Percentiles rank a stretch among this genome's conserved stretches.
These are phyloP conservation scores for Antitype chi DNA, from an alignment of 2,888 invertebrate species.

Conservation along the genomic window DNA sequence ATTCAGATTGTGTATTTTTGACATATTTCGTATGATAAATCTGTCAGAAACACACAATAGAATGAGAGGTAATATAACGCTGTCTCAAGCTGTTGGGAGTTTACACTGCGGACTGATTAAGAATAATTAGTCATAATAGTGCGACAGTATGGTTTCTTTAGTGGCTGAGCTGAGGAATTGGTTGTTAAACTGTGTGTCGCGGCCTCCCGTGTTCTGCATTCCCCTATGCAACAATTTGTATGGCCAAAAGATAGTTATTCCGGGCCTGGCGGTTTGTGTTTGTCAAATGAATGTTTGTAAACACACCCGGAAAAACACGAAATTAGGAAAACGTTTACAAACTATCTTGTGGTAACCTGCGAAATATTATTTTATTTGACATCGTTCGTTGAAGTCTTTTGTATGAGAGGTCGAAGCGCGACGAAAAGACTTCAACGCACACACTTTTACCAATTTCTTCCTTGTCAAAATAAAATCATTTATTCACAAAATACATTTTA, in stretches of 20 bases:
- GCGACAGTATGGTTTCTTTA: rapidly evolving
- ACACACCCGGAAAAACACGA: background rate
- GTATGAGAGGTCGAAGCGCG: background rate
- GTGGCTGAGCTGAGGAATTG: background rate
- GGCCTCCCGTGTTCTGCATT: background rate
- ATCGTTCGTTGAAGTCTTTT: conserved; percentile 37
- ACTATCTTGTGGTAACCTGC: background rate
- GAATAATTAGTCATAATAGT: background rate
- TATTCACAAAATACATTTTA: background rate
- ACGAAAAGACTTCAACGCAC: conserved; percentile 47
- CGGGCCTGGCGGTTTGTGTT: background rate
- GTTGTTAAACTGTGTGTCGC: background rate
- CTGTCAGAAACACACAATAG: too few species aligned
- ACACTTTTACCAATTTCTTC: rapidly evolving
- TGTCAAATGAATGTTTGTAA: background rate
- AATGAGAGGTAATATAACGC: background rate
- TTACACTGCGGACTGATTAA: background rate
- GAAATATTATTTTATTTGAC: background rate
- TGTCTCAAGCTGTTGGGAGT: background rate
- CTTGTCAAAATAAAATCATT: background rate
- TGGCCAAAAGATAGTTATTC: background rate
- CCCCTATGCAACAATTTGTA: background rate
- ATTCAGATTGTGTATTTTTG: background rate
- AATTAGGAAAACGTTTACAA: background rate
- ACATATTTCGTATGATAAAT: background rate